Conservation (phyloP, 2,113 vertebrate genomes). For the Ochotona curzoniae region DNA sequence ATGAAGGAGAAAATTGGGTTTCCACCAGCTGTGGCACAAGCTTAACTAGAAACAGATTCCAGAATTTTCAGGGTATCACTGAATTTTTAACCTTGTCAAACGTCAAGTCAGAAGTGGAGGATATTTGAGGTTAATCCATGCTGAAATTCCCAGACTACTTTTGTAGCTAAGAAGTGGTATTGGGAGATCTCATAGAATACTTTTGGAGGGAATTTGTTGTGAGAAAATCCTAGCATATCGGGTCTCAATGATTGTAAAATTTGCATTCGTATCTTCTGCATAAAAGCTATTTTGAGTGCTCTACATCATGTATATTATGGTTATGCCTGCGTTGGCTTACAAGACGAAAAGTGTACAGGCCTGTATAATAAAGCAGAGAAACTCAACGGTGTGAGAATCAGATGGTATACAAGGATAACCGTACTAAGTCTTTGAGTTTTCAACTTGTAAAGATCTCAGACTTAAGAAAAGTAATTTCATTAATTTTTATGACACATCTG, state of each 20-base stretch:
- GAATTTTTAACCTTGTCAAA: not conserved
- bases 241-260: not conserved
- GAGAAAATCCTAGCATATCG: not conserved
- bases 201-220: not conserved
- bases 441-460: not conserved
- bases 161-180: constrained; percentile 1
- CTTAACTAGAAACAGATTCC: not conserved
- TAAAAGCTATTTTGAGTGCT: not conserved
- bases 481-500: constrained; percentile 18
- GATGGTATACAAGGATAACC: constrained; percentile 12
- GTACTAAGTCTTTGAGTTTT: not conserved
- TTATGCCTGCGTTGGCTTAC: not conserved
- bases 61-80: not conserved
- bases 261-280: not conserved
- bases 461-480: constrained; percentile 21
- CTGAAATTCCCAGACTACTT: constrained; percentile 47
- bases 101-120: not conserved
- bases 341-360: not conserved
- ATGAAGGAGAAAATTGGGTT: not conserved
- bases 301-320: not conserved
- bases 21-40: not conserved
- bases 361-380: constrained; percentile 53
- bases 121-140: not conserved
- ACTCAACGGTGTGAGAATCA: not conserved
- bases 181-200: constrained; percentile 32